phyloP scores from a whole-genome alignment of 2,797 vertebrate species.

The Danio albolineatus region DNA sequence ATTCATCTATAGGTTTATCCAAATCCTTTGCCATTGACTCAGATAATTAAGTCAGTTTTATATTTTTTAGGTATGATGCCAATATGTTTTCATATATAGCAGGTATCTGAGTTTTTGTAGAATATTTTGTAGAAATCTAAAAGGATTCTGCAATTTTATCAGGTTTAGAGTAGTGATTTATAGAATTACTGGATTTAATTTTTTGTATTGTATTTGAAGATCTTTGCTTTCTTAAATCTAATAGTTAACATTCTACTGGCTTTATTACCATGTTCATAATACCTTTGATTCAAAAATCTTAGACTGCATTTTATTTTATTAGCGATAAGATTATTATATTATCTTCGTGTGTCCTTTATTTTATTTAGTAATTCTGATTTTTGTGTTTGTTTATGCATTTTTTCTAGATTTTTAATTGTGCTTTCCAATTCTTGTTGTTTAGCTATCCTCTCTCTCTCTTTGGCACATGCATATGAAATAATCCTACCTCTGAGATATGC shows the following conservation, averaged over 20 bases:
- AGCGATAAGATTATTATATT: background rate
- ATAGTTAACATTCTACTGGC: constrained; percentile 13
- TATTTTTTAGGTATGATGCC: background rate
- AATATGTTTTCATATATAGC: background rate
- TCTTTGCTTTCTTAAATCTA: constrained; percentile 12
- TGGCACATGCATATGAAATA: no score
- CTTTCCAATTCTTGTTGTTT: no score
- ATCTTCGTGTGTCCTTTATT: background rate
- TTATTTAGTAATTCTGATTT: background rate
- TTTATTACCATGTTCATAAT: constrained; percentile 37
- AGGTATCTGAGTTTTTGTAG: constrained; percentile 19
- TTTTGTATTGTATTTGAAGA: constrained; percentile 23
- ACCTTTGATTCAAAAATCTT: constrained; percentile 28
- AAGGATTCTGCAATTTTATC: constrained; percentile 12
- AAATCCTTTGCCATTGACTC: background rate
- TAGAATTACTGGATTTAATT: background rate
- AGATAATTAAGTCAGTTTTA: background rate
- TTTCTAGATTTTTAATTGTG: no score
- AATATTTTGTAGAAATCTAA: constrained; percentile 2
- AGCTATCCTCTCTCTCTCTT: no score
- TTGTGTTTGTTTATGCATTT: no score
- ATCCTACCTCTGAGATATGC: background rate
- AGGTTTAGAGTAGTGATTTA: background rate
- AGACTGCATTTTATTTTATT: constrained; percentile 32
- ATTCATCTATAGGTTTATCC: constrained; percentile 25